Base-by-base conservation (phyloP, 2,797 vertebrate species). In the Pseudochirops corinnae region DNA sequence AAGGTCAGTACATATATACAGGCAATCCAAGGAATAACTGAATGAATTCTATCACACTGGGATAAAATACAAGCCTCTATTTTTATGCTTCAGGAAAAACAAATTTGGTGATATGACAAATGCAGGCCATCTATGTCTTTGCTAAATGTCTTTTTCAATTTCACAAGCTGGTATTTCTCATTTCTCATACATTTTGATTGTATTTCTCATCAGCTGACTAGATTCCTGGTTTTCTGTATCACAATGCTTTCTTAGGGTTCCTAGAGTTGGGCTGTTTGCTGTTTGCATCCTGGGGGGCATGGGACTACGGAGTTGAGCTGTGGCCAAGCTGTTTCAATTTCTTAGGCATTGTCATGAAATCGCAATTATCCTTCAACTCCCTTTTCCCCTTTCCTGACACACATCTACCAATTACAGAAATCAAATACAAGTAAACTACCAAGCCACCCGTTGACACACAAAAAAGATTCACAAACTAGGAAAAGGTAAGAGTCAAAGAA, bases 391-490 rank as follows among this genome's bases (percentile, higher is more conserved):
- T 90, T 90, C 24, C 13, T 28, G 92, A 58, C 33, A 55, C 50
- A 92, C 95, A 62, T 9, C 92, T 90, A 94, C 39, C 7, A 96
- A 91, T 21, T 92, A 92, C 2, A 60, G 21, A 92, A 95, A 58
- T n/a, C 90, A 91, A 96, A 94, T 13, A 62, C 33, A 39, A 33
- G 9, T 92, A 94, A 60, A 90, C 39, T 58, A 18, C 9, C 1
- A 58, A 39, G 3, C 1, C 90, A 95, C 93, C 90, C 62, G 53
- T 58, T 55, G 92, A 96, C 53, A 57, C 0, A 57, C 16, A 60
- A 90, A 95, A 95, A 95, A 87, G 12, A 62, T 74, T 21, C 29
- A 90, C 90, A 91, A 74, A 5, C 50, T 13, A n/a, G 60, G 21
- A 46, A 29, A 94, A 33, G 56, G 39, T 46, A 33, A 91, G n/a